These are phyloP conservation scores for Mixornis gularis DNA, from an alignment of 2,113 vertebrate genomes.

Conservation along the genomic window DNA sequence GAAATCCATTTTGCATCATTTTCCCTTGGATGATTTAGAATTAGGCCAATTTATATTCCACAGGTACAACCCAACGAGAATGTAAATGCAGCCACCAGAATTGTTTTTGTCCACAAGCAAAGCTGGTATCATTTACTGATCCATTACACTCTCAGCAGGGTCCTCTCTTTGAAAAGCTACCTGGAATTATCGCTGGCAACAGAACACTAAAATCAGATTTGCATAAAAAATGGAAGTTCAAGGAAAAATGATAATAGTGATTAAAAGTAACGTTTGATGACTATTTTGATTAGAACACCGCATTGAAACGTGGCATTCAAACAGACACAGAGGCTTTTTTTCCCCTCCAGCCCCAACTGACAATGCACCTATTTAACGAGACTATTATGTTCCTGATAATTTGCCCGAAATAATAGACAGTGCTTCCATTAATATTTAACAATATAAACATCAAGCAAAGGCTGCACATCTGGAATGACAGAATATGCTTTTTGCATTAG, in stretches of 20 bases:
- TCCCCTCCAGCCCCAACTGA: neutral
- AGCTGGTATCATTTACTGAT: slow-evolving; percentile 63
- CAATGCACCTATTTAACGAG: neutral
- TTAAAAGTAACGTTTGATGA: slow-evolving; percentile 19
- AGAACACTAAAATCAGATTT: slow-evolving; percentile 44
- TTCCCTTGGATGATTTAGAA: slow-evolving; percentile 61
- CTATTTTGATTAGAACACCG: neutral
- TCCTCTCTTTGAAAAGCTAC: slow-evolving; percentile 62
- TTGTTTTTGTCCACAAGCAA: slow-evolving; percentile 34
- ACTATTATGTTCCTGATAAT: neutral
- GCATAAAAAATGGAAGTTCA: slow-evolving; percentile 36
- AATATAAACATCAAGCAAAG: slow-evolving; percentile 3
- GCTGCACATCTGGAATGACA: neutral
- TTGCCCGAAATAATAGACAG: slow-evolving; percentile 29
- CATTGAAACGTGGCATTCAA: neutral
- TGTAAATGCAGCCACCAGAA: slow-evolving; percentile 21
- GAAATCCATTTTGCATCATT: slow-evolving; percentile 56
- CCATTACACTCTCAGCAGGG: slow-evolving; percentile 66
- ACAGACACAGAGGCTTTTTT: neutral
- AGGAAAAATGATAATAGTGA: neutral
- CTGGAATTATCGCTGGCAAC: slow-evolving; percentile 49
- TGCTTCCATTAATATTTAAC: slow-evolving; percentile 16
- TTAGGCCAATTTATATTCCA: slow-evolving; percentile 64
- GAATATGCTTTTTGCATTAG: neutral
- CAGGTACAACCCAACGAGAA: neutral